Evolutionary conservation across 2,113 vertebrate genomes (phyloP).

Genomic region (Microtus oregoni): DNA sequence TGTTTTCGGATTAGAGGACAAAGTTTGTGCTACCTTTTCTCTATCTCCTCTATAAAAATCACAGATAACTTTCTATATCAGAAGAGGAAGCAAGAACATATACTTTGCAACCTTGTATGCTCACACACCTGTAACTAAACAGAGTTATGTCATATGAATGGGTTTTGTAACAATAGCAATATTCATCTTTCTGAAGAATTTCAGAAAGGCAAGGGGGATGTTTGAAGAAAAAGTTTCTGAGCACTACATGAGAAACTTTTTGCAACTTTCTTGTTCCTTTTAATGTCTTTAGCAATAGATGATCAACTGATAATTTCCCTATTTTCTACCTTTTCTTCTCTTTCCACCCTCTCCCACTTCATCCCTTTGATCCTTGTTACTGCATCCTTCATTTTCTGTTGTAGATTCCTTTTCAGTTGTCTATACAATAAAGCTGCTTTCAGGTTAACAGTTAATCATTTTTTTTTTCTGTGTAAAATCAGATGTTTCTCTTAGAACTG

Average conservation of each 20-base stretch:
- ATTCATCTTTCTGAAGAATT: not conserved
- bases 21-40: not conserved
- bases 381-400: not conserved
- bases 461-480: slow-evolving; percentile 33
- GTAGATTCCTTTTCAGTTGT: not conserved
- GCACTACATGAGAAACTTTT: not conserved
- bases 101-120: not conserved
- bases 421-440: not conserved
- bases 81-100: not conserved
- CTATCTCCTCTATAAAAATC: not conserved
- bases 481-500: slow-evolving; percentile 18
- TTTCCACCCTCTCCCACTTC: not conserved
- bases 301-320: not conserved
- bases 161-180: slow-evolving; percentile 25
- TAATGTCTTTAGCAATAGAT: not conserved
- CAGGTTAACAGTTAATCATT: not conserved
- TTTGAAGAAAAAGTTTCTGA: not conserved
- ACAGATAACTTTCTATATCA: not conserved
- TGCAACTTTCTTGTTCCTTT: not conserved
- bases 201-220: not conserved
- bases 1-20: not conserved
- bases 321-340: not conserved
- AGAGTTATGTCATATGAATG: not conserved
- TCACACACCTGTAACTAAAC: not conserved
- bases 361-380: not conserved